These are phyloP conservation scores for Ephialtes manifestator DNA, from an alignment of 2,888 invertebrate species.

Conservation along the genomic window DNA sequence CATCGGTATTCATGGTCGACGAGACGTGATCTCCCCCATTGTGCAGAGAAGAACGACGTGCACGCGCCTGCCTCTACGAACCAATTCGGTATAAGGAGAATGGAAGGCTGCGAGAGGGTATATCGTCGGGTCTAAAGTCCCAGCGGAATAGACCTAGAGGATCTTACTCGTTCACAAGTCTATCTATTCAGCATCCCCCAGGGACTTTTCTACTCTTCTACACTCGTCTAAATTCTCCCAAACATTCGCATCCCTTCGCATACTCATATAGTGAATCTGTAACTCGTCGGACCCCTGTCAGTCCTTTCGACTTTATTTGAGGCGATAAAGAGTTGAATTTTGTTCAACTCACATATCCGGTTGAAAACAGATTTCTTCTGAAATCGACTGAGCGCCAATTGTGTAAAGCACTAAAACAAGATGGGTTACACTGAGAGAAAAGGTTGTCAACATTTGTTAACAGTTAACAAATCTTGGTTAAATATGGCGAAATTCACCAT, in stretches of 20 bases:
- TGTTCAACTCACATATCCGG: not conserved
- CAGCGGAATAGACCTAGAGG: constrained; percentile 27
- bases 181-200: not conserved
- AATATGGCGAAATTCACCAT: too few relatives aligned
- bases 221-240: constrained; percentile 15
- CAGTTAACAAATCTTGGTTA: too few relatives aligned
- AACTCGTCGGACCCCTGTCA: not conserved
- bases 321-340: not conserved
- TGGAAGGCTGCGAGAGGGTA: constrained; percentile 27
- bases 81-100: constrained; percentile 54
- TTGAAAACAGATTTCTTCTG: not conserved
- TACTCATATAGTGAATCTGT: not conserved
- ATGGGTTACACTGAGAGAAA: too few relatives aligned
- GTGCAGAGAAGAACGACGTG: constrained; percentile 38
- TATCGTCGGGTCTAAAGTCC: constrained; percentile 45
- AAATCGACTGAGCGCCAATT: not conserved
- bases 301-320: not conserved
- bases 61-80: constrained; percentile 34
- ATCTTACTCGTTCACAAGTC: constrained; percentile 13
- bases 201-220: not conserved
- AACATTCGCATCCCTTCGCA: constrained; percentile 6
- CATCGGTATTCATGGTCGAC: constrained; percentile 69
- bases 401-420: not conserved
- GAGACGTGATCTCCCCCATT: constrained; percentile 58
- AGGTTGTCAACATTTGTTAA: too few relatives aligned